Conservation (phyloP, 2,888 invertebrate genomes). For the Philopedon plagiatum region DNA sequence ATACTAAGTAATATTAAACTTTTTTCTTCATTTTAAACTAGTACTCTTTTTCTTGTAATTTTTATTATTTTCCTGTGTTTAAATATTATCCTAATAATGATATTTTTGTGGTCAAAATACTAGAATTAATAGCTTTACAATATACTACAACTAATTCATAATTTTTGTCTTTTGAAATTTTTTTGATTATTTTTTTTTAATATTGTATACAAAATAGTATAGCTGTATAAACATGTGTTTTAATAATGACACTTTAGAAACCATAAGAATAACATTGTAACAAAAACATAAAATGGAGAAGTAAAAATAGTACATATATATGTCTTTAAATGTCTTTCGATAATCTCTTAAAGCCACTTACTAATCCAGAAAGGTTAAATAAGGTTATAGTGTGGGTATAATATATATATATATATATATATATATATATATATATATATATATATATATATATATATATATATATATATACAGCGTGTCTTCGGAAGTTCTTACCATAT, state of each 20-base stretch:
- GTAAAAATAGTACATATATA: no score
- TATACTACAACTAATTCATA: neutral
- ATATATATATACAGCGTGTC: no score
- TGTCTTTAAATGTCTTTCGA: no score
- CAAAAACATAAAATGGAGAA: no score
- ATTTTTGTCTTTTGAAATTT: constrained; percentile 21
- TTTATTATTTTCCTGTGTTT: neutral
- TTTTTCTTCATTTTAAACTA: neutral
- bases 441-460: no score
- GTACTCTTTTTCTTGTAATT: neutral
- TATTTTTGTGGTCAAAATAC: constrained; percentile 10
- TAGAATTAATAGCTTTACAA: neutral
- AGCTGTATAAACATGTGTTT: neutral
- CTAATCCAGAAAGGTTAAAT: no score
- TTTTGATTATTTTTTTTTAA: neutral
- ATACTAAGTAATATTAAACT: neutral
- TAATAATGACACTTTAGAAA: neutral
- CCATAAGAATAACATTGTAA: no score
- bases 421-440: no score
- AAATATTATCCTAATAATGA: constrained; percentile 1
- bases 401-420: no score
- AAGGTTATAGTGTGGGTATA: no score
- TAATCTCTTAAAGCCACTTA: no score
- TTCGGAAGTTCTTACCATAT: no score
- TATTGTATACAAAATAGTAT: neutral